Base-by-base conservation (phyloP, 2,888 invertebrate species). In the Ennomos erosarius region DNA sequence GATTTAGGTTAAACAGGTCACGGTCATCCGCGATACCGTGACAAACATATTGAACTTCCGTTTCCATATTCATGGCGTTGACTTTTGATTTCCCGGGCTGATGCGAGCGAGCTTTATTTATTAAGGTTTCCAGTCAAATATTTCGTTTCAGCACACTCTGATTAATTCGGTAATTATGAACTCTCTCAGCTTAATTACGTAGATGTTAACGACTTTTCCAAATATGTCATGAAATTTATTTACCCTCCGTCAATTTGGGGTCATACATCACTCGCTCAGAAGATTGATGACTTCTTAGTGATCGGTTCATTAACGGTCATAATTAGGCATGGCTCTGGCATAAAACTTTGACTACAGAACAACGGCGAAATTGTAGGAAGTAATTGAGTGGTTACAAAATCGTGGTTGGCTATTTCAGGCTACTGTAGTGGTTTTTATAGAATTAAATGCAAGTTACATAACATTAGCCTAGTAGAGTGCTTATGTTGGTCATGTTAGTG, bases 271-370 rank as follows among this genome's bases (percentile, higher is more conserved):
- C 73, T 64, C 75, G 77, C 64, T 62, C 55, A 62, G 55, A 77
- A 82, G 85, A 86, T 85, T 85, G 81, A 85, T 85, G 78, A 68
- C 73, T 64, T 74, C 73, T 79, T 76, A 74, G 80, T 80, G 82
- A 85, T 82, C 78, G 79, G 76, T 78, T 84, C 80, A 84, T 85
- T 83, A 81, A 70, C 74, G 74, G 71, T 70, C 64, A 70, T 79
- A 74, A 81, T 79, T 81, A 78, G 13, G 47, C 13, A 16, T 10
- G 46, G 39, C 10, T 12, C 12, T 33, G 11, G 50, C n/a, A 48
- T 11, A 11, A 10, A 9, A 42, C n/a, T 6, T 16, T 13, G 9
- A 42, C 10, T 16, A 16, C 42, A 10, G 8, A 38, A 10, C 11
- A 38, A n/a, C 38, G 6, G 11, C 26, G 33, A 43, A 26, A 43